Base-by-base conservation (phyloP, 1,140 invertebrate genomes). In the Macrostomum lignano region DNA sequence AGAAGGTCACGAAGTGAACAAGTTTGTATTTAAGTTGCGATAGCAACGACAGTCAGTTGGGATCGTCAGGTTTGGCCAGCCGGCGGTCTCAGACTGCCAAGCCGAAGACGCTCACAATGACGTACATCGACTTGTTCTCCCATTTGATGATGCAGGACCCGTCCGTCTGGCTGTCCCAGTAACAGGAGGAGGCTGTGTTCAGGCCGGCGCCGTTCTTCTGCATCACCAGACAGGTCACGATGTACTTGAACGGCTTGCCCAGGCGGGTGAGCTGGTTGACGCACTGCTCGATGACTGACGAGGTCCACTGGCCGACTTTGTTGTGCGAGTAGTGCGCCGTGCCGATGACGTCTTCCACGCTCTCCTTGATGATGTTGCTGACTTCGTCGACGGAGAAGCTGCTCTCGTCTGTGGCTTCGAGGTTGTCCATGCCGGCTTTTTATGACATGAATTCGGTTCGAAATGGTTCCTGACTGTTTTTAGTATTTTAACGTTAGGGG, bases 51-150 rank as follows among this genome's bases (percentile, higher is more conserved):
- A n/a, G n/a, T n/a, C n/a, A n/a, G n/a, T n/a, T n/a, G n/a, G n/a
- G n/a, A n/a, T n/a, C n/a, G n/a, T n/a, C n/a, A n/a, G n/a, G n/a
- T n/a, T n/a, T n/a, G n/a, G n/a, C n/a, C n/a, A n/a, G n/a, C n/a
- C n/a, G n/a, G n/a, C n/a, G n/a, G n/a, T n/a, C 36, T 67, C 68
- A 78, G 40, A 78, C 67, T 11, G 74, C 70, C 19, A 84, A 51
- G 14, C 74, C 79, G 61, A 81, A 86, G 21, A 86, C 73, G 36
- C 75, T 81, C 20, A 78, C 76, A 47, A 93, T 88, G 53, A 79
- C 88, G 51, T 86, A 93, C 74, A 93, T 86, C 14, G 75, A 81
- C 60, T 93, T 93, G 52, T 94, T 94, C 50, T 94, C 84, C 84
- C 84, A 94, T 48, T 81, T 74, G 3, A 94, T 78, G 1, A 81